Conservation (phyloP, 2,888 invertebrate genomes). For the Pristionchus mayeri region DNA sequence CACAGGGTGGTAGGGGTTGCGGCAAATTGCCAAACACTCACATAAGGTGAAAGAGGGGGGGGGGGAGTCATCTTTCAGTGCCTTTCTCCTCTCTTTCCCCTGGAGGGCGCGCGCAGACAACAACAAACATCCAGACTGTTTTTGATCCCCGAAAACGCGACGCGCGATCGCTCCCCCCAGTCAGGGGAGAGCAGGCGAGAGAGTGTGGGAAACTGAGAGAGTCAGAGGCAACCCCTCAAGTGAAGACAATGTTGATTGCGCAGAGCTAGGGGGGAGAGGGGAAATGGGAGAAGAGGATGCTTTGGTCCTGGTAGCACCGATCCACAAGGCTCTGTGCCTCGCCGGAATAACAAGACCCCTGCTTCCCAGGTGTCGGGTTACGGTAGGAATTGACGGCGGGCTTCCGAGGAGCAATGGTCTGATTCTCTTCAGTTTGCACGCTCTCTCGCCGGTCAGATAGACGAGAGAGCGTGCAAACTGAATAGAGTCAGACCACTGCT, state of each 20-base stretch:
- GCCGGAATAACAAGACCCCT: neutral
- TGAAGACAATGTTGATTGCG: constrained; percentile 9
- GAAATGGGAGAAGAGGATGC: constrained; percentile 7
- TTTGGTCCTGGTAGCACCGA: constrained; percentile 38
- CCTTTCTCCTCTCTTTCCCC: constrained; percentile 18
- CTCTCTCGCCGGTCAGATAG: too few species aligned
- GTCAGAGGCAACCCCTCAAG: neutral
- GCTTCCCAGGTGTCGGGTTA: constrained; percentile 31
- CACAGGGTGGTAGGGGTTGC: constrained; percentile 41
- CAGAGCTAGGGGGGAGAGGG: neutral
- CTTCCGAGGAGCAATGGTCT: too few species aligned
- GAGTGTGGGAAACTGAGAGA: too few species aligned
- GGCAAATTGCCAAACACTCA: constrained; percentile 44
- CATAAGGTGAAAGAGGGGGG: constrained; percentile 28
- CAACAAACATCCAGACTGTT: constrained; percentile 40
- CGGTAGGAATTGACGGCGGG: constrained; percentile 8
- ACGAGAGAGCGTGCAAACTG: too few species aligned
- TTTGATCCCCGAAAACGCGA: constrained; percentile 25
- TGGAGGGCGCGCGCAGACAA: neutral
- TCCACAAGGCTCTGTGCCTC: neutral
- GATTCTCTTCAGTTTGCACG: too few species aligned
- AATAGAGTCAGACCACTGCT: too few species aligned
- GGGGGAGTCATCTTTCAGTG: constrained; percentile 1
- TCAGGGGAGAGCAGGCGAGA: neutral
- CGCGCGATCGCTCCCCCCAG: neutral